Percentiles rank a stretch among this genome's conserved stretches.
Conservation (phyloP, 2,113 vertebrate genomes). For the Pterocles orientalis region DNA sequence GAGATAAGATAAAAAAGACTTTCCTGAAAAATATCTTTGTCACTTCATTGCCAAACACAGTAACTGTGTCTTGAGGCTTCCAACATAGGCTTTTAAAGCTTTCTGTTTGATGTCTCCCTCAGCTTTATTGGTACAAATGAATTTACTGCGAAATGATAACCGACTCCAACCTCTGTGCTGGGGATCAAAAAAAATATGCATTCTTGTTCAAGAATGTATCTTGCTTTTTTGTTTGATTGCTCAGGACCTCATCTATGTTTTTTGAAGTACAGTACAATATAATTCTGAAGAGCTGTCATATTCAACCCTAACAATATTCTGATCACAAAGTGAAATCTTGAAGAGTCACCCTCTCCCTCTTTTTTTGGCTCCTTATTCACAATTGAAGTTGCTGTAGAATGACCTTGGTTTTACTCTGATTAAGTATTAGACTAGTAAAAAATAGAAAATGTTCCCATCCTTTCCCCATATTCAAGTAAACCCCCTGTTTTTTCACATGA, state of each 20-base stretch:
- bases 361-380: not conserved
- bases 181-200: not conserved
- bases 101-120: conserved; percentile 28
- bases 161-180: not conserved
- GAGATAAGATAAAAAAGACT: not conserved
- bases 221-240: not conserved
- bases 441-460: not conserved
- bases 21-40: not conserved
- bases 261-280: not conserved
- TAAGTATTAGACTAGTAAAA: not conserved
- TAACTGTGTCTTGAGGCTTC: not conserved
- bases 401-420: not conserved
- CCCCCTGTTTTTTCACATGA: not conserved
- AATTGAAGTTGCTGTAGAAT: not conserved
- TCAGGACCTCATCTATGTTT: not conserved
- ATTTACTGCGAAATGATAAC: not conserved
- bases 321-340: conserved; percentile 4
- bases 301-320: not conserved
- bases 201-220: not conserved
- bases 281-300: not conserved
- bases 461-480: not conserved
- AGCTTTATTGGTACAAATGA: not conserved
- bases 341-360: not conserved
- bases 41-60: not conserved
- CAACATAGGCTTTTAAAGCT: not conserved